phyloP scores from a whole-genome alignment of 2,888 invertebrate species.

The Laothoe populi region DNA sequence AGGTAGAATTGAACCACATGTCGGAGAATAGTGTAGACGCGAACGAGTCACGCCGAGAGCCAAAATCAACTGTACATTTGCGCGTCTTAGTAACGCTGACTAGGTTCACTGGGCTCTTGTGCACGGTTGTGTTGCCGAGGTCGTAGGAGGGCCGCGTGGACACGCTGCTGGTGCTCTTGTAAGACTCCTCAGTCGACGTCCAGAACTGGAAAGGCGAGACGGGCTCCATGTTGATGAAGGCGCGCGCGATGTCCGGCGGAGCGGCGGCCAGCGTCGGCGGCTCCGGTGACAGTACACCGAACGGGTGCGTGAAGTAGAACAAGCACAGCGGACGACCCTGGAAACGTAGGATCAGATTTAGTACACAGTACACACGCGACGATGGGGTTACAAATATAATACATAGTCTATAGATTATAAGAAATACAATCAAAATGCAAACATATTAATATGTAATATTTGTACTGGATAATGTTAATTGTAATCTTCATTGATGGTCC shows the following conservation, averaged over 20 bases:
- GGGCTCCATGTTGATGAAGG: conserved; percentile 65
- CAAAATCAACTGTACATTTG: conserved; percentile 46
- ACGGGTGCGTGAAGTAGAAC: conserved; percentile 84
- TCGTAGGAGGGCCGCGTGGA: conserved; percentile 43
- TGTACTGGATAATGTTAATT: too few species aligned
- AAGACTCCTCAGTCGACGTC: conserved; percentile 49
- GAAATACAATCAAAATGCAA: too few species aligned
- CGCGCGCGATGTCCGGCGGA: conserved; percentile 55
- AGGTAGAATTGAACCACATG: conserved; percentile 59
- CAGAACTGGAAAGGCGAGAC: conserved; percentile 55
- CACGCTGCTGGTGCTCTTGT: conserved; percentile 41
- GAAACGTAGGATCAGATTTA: conserved; percentile 6
- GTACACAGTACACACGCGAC: conserved; percentile 4
- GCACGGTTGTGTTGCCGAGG: conserved; percentile 52
- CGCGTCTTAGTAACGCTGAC: conserved; percentile 44
- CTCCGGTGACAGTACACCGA: conserved; percentile 81
- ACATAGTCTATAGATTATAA: too few species aligned
- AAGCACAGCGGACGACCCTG: conserved; percentile 81
- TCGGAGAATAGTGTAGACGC: conserved; percentile 66
- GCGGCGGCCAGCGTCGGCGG: conserved; percentile 60
- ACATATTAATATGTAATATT: too few species aligned
- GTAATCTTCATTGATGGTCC: too few species aligned
- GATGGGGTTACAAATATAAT: too few species aligned
- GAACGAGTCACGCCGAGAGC: conserved; percentile 49
- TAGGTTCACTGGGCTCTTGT: conserved; percentile 49